A percentile compares a stretch with the other conserved stretches of the same genome.
phyloP scores from a whole-genome alignment of 2,888 invertebrate genomes.

The Apamea crenata region DNA sequence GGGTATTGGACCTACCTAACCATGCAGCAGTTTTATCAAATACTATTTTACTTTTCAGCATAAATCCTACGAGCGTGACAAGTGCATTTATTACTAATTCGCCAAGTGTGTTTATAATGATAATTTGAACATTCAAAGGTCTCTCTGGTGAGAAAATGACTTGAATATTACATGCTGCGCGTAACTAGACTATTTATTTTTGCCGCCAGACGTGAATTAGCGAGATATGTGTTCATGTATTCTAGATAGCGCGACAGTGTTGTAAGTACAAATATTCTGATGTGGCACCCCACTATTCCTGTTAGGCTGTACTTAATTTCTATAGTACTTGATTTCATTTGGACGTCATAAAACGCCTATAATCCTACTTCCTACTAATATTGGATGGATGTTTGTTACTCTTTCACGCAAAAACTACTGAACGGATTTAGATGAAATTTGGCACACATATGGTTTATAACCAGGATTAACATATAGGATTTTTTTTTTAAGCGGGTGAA shows the following conservation, averaged over 20 bases:
- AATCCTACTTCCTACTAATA: too few relatives aligned
- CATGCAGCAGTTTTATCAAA: background rate
- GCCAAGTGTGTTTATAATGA: conserved; percentile 36
- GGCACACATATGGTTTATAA: too few relatives aligned
- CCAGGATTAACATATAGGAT: too few relatives aligned
- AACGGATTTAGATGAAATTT: too few relatives aligned
- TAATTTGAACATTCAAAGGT: conserved; percentile 54
- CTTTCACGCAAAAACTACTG: too few relatives aligned
- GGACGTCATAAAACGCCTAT: background rate
- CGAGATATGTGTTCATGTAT: conserved; percentile 35
- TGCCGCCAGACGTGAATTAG: conserved; percentile 34
- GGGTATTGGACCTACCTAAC: background rate
- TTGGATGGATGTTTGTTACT: too few relatives aligned
- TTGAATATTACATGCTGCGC: conserved; percentile 37
- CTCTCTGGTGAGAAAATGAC: conserved; percentile 56
- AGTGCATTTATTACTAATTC: conserved; percentile 39
- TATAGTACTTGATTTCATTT: conserved; percentile 19
- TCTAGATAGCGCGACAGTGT: conserved; percentile 21
- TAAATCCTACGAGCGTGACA: conserved; percentile 11
- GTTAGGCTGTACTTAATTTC: background rate
- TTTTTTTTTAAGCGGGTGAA: too few relatives aligned
- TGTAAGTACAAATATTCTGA: conserved; percentile 15
- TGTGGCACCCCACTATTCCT: conserved; percentile 11
- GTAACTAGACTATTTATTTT: conserved; percentile 47
- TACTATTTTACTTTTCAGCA: background rate